Conservation (phyloP, 2,113 vertebrate species). For the Bambusicola thoracicus region DNA sequence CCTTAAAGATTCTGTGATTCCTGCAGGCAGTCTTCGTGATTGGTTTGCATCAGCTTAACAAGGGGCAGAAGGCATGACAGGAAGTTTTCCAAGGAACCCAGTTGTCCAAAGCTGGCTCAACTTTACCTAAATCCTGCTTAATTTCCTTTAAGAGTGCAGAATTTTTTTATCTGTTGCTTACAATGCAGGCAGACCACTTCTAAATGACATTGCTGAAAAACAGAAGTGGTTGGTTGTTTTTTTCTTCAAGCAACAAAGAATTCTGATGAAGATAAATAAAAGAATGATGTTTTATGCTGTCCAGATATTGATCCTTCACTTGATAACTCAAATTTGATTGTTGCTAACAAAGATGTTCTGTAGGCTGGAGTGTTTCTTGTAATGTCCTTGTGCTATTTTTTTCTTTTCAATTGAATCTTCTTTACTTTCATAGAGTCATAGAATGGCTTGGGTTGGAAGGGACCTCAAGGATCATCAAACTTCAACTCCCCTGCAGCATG, state of each 20-base stretch:
- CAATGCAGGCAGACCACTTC: background rate
- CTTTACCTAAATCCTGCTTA: background rate
- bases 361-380: background rate
- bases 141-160: background rate
- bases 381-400: background rate
- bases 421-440: background rate
- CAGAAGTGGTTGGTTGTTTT: too few relatives aligned
- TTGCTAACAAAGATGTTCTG: background rate
- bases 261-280: background rate
- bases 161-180: background rate
- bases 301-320: background rate
- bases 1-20: too few relatives aligned
- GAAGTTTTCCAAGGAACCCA: background rate
- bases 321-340: background rate
- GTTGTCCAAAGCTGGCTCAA: background rate
- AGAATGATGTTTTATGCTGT: background rate
- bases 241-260: background rate
- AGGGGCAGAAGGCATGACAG: background rate
- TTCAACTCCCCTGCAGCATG: too few relatives aligned
- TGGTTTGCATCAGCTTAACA: background rate
- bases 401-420: background rate
- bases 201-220: background rate
- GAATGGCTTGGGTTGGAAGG: too few relatives aligned
- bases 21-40: rapidly evolving
- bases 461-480: too few relatives aligned